phyloP scores from a whole-genome alignment of 2,888 invertebrate genomes.

The Melinaea marsaeus region DNA sequence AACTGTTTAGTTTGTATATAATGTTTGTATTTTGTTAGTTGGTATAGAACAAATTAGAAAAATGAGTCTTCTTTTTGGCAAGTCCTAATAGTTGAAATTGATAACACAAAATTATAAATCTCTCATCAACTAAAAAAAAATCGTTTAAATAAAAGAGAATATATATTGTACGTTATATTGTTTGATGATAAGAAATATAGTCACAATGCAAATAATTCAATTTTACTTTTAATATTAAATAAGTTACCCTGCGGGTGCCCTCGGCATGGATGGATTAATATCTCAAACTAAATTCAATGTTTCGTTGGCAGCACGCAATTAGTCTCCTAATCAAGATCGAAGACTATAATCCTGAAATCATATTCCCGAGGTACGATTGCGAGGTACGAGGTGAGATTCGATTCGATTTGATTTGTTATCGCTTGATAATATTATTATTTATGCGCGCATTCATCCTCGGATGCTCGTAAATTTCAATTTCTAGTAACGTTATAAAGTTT shows the following conservation, averaged over 20 bases:
- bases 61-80: no score
- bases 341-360: constrained; percentile 45
- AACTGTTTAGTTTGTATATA: no score
- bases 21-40: no score
- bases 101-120: no score
- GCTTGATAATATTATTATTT: constrained; percentile 17
- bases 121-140: no score
- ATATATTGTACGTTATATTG: no score
- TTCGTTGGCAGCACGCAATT: constrained; percentile 47
- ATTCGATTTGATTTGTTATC: constrained; percentile 14
- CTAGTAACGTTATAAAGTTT: constrained; percentile 4
- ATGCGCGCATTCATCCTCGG: constrained; percentile 14
- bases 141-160: no score
- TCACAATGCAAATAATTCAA: background rate
- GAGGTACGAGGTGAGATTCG: constrained; percentile 11
- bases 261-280: no score
- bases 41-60: no score
- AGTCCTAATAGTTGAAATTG: no score
- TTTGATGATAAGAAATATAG: no score
- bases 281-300: constrained; percentile 40
- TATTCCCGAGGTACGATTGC: constrained; percentile 16
- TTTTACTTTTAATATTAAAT: constrained; percentile 30
- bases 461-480: constrained; percentile 6
- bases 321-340: constrained; percentile 58
- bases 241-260: constrained; percentile 36